phyloP scores from a whole-genome alignment of 92 coral and sea anemone species.

The Plumapathes pennacea region DNA sequence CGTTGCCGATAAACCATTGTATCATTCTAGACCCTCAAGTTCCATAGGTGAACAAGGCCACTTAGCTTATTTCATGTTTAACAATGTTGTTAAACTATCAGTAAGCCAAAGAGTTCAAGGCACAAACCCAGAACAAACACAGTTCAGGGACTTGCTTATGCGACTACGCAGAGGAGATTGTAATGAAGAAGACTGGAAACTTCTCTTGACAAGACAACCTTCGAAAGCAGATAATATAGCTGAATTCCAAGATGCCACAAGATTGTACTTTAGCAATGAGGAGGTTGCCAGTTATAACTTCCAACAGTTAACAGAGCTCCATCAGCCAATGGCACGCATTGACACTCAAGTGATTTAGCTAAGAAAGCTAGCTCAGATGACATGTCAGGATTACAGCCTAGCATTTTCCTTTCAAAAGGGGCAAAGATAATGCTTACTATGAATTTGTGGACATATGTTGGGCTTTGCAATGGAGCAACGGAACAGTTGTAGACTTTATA shows the following conservation, averaged over 20 bases:
- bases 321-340: constrained; percentile 32
- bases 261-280: constrained; percentile 32
- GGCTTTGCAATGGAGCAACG: no score
- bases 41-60: constrained; percentile 16
- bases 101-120: constrained; percentile 49
- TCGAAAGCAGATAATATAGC: constrained; percentile 20
- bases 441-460: constrained; percentile 11
- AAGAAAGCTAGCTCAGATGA: constrained; percentile 36
- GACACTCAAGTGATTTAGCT: constrained; percentile 40
- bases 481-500: constrained; percentile 6
- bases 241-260: constrained; percentile 32
- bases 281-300: constrained; percentile 35
- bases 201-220: constrained; percentile 27
- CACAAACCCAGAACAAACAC: constrained; percentile 25
- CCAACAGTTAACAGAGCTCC: constrained; percentile 12
- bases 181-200: constrained; percentile 40
- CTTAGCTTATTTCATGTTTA: constrained; percentile 38
- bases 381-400: constrained; percentile 24
- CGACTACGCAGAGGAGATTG: no score
- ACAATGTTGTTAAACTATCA: constrained; percentile 33
- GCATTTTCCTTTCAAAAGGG: constrained; percentile 31
- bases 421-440: constrained; percentile 19
- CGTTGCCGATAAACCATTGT: constrained; percentile 12
- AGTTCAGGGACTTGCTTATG: no score
- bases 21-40: constrained; percentile 8